These are phyloP conservation scores for Heteromyza rotundicornis DNA, from an alignment of 2,888 invertebrate species.

Conservation along the genomic window DNA sequence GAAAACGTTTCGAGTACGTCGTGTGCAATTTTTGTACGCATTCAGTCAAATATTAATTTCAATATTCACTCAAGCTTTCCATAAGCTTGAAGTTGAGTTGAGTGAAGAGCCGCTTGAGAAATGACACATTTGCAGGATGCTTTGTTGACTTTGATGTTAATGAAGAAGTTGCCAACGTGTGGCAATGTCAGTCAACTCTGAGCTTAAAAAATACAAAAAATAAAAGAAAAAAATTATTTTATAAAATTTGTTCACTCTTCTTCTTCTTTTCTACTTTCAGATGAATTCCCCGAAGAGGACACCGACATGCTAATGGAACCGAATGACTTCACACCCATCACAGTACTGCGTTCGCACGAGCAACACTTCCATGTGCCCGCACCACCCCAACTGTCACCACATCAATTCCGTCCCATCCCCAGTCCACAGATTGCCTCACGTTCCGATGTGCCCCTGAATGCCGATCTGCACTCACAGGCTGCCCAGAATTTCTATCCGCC, in stretches of 20 bases:
- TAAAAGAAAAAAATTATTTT: too few relatives aligned
- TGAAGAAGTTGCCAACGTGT: too few relatives aligned
- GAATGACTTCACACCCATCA: conserved; percentile 57
- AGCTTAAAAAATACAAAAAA: too few relatives aligned
- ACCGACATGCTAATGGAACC: conserved; percentile 63
- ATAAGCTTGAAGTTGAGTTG: neutral
- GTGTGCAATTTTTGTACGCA: neutral
- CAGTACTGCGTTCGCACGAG: conserved; percentile 57
- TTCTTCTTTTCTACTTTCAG: conserved; percentile 35
- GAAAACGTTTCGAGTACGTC: conserved; percentile 1
- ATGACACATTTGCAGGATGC: too few relatives aligned
- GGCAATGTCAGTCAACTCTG: too few relatives aligned
- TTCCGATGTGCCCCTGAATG: conserved; percentile 32
- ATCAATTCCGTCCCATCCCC: conserved; percentile 44
- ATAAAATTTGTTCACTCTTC: neutral
- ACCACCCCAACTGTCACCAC: conserved; percentile 33
- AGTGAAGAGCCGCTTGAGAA: neutral
- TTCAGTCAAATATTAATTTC: too few relatives aligned
- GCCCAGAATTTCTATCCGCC: conserved; percentile 79
- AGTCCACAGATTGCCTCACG: conserved; percentile 38
- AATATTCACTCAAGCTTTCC: too few relatives aligned
- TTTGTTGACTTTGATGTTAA: too few relatives aligned
- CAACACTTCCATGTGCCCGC: conserved; percentile 54
- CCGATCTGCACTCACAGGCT: conserved; percentile 63
- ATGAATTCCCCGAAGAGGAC: conserved; percentile 58